Percentiles rank a stretch among this genome's conserved stretches.
Conservation (phyloP, 2,888 invertebrate species). For the Cantharis rustica region DNA sequence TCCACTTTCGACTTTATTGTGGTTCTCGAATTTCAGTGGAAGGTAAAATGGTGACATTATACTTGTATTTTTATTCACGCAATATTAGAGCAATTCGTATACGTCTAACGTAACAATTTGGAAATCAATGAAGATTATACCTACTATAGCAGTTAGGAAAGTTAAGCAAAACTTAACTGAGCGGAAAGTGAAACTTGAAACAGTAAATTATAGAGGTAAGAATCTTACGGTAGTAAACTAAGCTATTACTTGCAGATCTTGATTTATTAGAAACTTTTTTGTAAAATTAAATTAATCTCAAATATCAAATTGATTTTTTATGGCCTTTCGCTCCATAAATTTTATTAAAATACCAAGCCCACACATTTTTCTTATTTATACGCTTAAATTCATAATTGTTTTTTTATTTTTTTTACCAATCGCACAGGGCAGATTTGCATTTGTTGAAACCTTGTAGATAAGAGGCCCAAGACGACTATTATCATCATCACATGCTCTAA, state of each 20-base stretch:
- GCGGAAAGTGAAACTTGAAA: slow-evolving; percentile 11
- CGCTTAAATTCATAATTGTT: not conserved
- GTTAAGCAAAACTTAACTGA: slow-evolving; percentile 13
- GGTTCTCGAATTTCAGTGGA: not conserved
- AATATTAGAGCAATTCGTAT: not conserved
- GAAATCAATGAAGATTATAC: slow-evolving; percentile 9
- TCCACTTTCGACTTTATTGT: not conserved
- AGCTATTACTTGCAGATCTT: not conserved
- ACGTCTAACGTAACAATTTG: slow-evolving; percentile 8
- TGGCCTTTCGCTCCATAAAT: not conserved
- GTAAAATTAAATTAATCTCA: not conserved
- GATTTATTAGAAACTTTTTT: not conserved
- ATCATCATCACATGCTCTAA: not conserved
- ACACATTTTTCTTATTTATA: not conserved
- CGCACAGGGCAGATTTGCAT: not conserved
- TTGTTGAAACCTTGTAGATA: not conserved
- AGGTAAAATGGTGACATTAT: not conserved
- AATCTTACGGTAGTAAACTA: not conserved
- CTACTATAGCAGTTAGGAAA: slow-evolving; percentile 6
- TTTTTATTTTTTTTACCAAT: too few species aligned
- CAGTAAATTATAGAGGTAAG: not conserved
- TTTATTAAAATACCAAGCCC: not conserved
- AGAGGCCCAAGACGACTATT: not conserved
- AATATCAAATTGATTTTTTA: not conserved
- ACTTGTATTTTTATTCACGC: not conserved